Conservation (phyloP, 2,113 vertebrate genomes). For the Callospermophilus lateralis region DNA sequence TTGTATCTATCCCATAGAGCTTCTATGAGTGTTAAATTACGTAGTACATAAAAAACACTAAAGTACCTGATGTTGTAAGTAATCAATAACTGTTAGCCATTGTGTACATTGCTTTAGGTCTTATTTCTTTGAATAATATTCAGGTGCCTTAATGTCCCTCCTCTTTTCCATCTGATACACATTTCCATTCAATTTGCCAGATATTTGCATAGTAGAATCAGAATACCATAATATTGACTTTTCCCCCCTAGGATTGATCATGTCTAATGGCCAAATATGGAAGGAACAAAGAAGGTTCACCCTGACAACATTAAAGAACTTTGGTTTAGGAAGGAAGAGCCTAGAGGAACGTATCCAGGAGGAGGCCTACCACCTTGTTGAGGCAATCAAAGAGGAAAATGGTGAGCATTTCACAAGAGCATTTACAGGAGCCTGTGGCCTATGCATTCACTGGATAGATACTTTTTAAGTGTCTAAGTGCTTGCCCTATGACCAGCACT, state of each 20-base stretch:
- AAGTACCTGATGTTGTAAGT: neutral
- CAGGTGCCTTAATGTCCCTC: neutral
- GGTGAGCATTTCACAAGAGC: constrained; percentile 79
- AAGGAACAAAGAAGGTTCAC: constrained; percentile 77
- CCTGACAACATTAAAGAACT: constrained; percentile 87
- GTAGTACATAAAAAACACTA: neutral
- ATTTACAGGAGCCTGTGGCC: neutral
- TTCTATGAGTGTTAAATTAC: neutral
- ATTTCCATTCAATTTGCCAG: neutral
- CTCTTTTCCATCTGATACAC: neutral
- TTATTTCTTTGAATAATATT: neutral
- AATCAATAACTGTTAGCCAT: neutral
- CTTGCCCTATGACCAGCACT: too few relatives aligned
- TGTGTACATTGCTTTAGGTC: neutral
- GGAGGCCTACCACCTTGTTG: constrained; percentile 85
- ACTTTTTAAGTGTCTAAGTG: neutral
- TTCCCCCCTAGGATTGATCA: constrained; percentile 66
- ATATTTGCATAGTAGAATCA: neutral
- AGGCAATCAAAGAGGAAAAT: constrained; percentile 85
- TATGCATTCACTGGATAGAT: neutral
- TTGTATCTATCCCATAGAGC: neutral
- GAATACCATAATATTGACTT: neutral
- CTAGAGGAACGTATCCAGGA: constrained; percentile 87
- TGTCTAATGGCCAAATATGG: constrained; percentile 73
- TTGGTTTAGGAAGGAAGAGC: constrained; percentile 83